Percentiles rank a stretch among this genome's conserved stretches.
Conservation (phyloP, 1,140 invertebrate genomes). For the Brachionus koreanus region DNA sequence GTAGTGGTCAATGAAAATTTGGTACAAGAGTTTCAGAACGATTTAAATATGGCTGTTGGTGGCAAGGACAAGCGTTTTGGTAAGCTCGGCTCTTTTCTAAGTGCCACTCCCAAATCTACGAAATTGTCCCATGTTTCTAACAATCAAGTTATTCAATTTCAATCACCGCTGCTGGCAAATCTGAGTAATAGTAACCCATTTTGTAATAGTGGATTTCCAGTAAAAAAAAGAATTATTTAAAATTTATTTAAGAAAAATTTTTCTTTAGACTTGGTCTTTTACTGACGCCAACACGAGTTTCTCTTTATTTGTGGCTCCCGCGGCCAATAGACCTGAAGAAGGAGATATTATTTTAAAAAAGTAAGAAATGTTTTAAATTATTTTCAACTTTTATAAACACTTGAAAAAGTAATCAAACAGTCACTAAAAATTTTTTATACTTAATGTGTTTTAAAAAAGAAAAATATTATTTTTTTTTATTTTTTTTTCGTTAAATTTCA, state of each 20-base stretch:
- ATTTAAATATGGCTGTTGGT: neutral
- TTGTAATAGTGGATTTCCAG: neutral
- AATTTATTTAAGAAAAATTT: neutral
- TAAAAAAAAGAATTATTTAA: neutral
- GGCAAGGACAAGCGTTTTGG: neutral
- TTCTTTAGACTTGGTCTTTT: neutral
- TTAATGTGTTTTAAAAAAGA: no score
- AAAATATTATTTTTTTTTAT: no score
- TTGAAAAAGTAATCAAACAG: neutral
- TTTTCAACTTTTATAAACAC: neutral
- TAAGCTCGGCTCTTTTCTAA: neutral
- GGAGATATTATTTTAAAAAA: conserved; percentile 1
- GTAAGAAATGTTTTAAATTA: neutral
- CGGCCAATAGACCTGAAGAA: neutral
- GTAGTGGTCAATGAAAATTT: neutral
- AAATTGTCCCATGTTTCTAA: neutral
- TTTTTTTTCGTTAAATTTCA: no score
- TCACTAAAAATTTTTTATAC: no score
- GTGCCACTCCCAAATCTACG: neutral
- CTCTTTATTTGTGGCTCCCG: neutral
- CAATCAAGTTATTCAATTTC: neutral
- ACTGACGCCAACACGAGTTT: neutral
- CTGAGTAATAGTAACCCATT: neutral
- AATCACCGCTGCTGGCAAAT: neutral
- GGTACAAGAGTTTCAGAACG: neutral